Percentiles rank a stretch among this genome's conserved stretches.
These are phyloP conservation scores for Arothron firmamentum DNA, from an alignment of 2,113 vertebrate species.

Conservation along the genomic window DNA sequence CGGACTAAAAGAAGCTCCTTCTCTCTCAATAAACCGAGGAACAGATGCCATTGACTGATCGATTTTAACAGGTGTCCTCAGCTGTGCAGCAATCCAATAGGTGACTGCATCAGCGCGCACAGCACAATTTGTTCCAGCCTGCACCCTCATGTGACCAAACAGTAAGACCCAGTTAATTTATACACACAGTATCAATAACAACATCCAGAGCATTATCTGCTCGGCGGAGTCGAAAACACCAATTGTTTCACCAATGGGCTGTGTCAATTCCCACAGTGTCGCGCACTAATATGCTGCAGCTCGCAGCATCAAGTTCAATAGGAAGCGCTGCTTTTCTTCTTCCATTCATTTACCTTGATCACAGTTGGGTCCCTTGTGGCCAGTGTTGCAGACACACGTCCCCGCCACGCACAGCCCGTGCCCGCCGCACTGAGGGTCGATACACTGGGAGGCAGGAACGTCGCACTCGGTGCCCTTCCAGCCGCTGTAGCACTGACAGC, in stretches of 20 bases:
- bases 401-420: constrained; percentile 93
- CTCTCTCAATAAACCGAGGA: constrained; percentile 63
- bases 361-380: constrained; percentile 91
- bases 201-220: constrained; percentile 66
- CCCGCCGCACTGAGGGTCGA: constrained; percentile 88
- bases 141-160: constrained; percentile 44
- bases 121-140: constrained; percentile 44
- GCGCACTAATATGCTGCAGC: constrained; percentile 17
- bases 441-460: constrained; percentile 85
- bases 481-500: constrained; percentile 95
- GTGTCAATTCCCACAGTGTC: constrained; percentile 37
- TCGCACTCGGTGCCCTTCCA: constrained; percentile 98
- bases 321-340: neutral
- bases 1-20: constrained; percentile 51
- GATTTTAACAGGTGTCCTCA: constrained; percentile 56
- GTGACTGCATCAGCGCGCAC: constrained; percentile 36
- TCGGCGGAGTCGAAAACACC: constrained; percentile 67
- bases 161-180: constrained; percentile 63
- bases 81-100: constrained; percentile 49
- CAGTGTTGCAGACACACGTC: constrained; percentile 89
- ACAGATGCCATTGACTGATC: constrained; percentile 49
- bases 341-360: constrained; percentile 84
- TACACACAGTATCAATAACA: constrained; percentile 65
- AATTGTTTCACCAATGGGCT: constrained; percentile 57
- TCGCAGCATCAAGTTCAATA: constrained; percentile 12